Evolutionary conservation across 2,113 vertebrate genomes (phyloP).

Genomic region (Python bivittatus): DNA sequence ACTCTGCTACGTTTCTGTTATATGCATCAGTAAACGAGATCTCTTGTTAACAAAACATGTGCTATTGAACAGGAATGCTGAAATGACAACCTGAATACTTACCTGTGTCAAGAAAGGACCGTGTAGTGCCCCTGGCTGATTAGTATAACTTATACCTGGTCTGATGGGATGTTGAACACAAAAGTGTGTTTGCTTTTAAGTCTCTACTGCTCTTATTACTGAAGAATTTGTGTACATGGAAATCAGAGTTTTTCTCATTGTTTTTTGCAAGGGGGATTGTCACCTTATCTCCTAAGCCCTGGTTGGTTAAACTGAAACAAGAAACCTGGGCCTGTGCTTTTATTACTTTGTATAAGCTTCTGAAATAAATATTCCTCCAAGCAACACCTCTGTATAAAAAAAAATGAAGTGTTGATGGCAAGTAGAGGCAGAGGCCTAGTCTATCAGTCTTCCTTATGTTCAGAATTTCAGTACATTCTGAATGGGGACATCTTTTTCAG

Average conservation of each 20-base stretch:
- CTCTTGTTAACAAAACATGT: not conserved
- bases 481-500: not conserved
- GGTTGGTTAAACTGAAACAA: not conserved
- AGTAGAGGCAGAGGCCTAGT: not conserved
- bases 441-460: not conserved
- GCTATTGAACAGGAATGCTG: not conserved
- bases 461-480: not conserved
- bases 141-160: not conserved
- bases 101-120: no score
- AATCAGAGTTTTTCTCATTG: not conserved
- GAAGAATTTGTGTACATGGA: not conserved
- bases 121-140: not conserved
- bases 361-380: not conserved
- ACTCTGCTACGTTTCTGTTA: not conserved
- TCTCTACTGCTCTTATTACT: not conserved
- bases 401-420: no score
- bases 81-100: not conserved
- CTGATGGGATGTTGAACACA: not conserved
- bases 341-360: not conserved
- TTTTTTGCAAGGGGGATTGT: not conserved
- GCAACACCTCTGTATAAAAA: not conserved
- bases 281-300: not conserved
- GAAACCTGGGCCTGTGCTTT: not conserved
- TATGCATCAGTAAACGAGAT: not conserved
- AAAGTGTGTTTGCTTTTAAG: not conserved